Conservation (phyloP, 2,797 vertebrate species). For the Coccyzus lansbergi region DNA sequence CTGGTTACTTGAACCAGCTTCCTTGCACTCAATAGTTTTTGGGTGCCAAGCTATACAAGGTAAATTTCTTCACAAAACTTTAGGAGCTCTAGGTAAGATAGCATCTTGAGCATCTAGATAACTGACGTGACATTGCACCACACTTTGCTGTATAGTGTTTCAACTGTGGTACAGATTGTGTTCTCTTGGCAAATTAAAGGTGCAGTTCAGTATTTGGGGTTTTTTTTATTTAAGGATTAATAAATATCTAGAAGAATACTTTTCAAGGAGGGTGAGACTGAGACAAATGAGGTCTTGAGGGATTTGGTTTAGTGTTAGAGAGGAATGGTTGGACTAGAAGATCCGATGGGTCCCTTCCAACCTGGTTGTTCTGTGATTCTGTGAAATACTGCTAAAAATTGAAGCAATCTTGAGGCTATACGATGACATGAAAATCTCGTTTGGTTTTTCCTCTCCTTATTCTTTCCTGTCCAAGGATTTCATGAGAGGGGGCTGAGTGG, state of each 20-base stretch:
- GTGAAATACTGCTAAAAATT: background rate
- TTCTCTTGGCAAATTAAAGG: background rate
- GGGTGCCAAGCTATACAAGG: background rate
- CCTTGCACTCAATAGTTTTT: background rate
- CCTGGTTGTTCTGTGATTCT: no score
- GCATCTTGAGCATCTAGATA: background rate
- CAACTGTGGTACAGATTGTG: background rate
- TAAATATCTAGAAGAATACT: background rate
- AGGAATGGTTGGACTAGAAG: no score
- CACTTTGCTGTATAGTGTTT: background rate
- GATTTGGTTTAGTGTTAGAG: no score
- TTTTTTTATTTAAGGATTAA: background rate
- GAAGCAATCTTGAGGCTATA: background rate
- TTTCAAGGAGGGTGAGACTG: background rate
- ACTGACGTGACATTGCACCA: background rate
- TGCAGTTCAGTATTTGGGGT: background rate
- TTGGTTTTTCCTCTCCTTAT: conserved; percentile 41
- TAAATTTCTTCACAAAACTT: background rate
- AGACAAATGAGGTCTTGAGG: no score
- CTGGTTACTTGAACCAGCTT: background rate
- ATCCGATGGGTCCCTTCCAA: no score
- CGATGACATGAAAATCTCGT: conserved; percentile 10
- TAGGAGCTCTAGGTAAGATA: background rate
- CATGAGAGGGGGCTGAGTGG: conserved; percentile 33
- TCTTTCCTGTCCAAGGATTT: conserved; percentile 27